phyloP scores from a whole-genome alignment of 2,113 vertebrate genomes.

The Etheostoma cragini region DNA sequence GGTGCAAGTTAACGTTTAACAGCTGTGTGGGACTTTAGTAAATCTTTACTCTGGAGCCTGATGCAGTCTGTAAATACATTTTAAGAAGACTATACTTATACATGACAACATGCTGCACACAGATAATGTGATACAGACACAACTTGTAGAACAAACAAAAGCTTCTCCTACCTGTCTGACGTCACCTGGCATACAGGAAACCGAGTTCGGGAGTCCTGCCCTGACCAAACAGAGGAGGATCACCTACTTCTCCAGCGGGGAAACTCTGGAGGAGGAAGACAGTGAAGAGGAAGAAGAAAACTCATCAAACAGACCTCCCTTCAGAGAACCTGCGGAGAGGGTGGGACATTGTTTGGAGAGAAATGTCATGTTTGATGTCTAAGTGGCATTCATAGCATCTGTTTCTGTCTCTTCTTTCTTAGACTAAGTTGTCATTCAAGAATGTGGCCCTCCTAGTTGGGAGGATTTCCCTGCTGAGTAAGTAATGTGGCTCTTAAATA shows the following conservation, averaged over 20 bases:
- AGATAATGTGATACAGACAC: background rate
- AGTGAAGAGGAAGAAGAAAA: constrained; percentile 68
- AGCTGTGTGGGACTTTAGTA: background rate
- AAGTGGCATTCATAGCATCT: background rate
- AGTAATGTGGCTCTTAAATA: constrained; percentile 3
- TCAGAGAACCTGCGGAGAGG: constrained; percentile 39
- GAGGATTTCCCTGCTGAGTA: constrained; percentile 79
- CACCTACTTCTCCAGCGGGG: constrained; percentile 86
- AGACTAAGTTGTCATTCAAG: constrained; percentile 72
- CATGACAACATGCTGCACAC: background rate
- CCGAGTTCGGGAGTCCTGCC: constrained; percentile 12
- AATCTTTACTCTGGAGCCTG: background rate
- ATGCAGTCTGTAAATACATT: background rate
- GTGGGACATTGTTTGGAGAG: constrained; percentile 48
- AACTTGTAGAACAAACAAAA: background rate
- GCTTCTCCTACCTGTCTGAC: constrained; percentile 21
- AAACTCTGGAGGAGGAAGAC: constrained; percentile 78
- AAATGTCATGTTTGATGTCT: background rate
- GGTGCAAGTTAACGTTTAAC: background rate
- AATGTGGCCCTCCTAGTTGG: constrained; percentile 70
- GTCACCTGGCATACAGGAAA: constrained; percentile 36
- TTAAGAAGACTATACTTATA: background rate
- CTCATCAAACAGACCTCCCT: constrained; percentile 22
- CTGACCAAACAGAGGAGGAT: constrained; percentile 67
- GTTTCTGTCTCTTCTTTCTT: background rate